Base-by-base conservation (phyloP, 2,797 vertebrate species). In the Thaleichthys pacificus region DNA sequence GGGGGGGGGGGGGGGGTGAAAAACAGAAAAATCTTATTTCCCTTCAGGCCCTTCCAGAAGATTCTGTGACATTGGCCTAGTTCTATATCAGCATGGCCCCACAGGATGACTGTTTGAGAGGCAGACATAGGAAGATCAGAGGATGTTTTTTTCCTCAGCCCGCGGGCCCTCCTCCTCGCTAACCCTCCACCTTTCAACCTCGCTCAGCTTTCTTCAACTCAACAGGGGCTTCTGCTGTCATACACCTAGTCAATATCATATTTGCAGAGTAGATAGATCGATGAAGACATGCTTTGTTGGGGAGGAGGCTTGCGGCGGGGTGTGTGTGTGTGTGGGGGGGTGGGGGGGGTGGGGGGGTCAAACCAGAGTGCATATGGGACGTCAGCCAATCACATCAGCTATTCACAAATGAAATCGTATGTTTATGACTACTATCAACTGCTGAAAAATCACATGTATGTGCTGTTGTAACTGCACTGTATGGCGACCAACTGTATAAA, bases 101-200 rank as follows among this genome's bases (percentile, higher is more conserved):
- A 86, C 84, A 92, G 91, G 91, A 92, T 88, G 88, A 91, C 85
- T 89, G 78, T 92, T 91, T 88, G 86, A 88, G 88, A 91, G 91
- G 92, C 91, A 91, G 89, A 93, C 89, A 89, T 88, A 78, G 69
- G 85, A 90, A 92, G 91, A 94, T 94, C 92, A 93, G 92, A 93
- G 91, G 91, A 89, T 83, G 86, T 1, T 35, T 90, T 91, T 68
- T 91, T 68, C 86, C 78, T 84, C 85, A 84, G 88, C 93, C 93
- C 76, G 90, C 92, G 92, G 93, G 92, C 26, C 26, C 26, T 28
- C 83, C 92, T 92, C 87, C 83, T 88, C 87, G 80, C 86, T 78
- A 71, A 86, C 88, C 86, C 82, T 90, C 88, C 86, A 92, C 89
- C 91, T 92, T 86, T 90, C 89, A 88, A 84, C 87, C 75, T 86